Evolutionary conservation across 2,797 vertebrate species (phyloP).

Genomic region (Eulemur coronatus): DNA sequence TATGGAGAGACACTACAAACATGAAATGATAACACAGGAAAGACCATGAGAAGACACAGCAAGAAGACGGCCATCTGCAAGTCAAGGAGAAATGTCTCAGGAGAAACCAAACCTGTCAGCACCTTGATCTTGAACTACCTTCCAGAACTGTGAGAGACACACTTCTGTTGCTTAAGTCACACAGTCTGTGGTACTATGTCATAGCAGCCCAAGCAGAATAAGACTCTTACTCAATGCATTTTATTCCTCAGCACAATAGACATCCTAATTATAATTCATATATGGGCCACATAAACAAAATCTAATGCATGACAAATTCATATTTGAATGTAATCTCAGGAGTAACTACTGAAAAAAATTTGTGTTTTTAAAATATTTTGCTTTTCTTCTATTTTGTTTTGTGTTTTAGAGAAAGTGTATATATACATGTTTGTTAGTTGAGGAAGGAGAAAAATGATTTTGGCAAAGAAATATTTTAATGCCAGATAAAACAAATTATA

Average conservation of each 20-base stretch:
- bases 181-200: background rate
- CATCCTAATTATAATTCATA: background rate
- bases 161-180: background rate
- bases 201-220: background rate
- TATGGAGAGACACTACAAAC: background rate
- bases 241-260: background rate
- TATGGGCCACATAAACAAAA: background rate
- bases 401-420: background rate
- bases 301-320: background rate
- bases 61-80: background rate
- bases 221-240: background rate
- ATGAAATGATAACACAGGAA: fast-evolving
- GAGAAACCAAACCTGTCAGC: background rate
- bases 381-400: background rate
- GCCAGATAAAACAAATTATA: background rate
- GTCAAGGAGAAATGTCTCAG: background rate
- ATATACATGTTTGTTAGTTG: background rate
- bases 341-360: background rate
- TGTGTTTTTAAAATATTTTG: background rate
- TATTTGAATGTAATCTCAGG: background rate
- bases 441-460: background rate
- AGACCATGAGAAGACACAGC: background rate
- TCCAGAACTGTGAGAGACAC: background rate
- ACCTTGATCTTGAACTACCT: background rate
- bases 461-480: background rate